Evolutionary conservation across 2,113 vertebrate genomes (phyloP).

Genomic region (Ciconia stormi): DNA sequence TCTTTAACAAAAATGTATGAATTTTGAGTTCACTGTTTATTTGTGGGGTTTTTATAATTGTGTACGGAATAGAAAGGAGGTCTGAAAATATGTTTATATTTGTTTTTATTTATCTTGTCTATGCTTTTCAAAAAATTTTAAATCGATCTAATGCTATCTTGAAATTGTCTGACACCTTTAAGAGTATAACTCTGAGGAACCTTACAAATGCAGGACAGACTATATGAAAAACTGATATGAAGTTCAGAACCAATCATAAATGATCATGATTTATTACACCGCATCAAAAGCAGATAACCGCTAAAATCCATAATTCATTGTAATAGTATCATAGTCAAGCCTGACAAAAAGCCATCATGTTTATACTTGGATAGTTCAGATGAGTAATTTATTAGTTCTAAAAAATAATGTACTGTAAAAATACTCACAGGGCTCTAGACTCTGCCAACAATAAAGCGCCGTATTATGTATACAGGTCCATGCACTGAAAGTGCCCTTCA

Average conservation of each 20-base stretch:
- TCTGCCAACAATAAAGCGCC: conserved; percentile 28
- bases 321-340: conserved; percentile 22
- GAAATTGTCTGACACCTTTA: neutral
- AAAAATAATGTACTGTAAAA: conserved; percentile 59
- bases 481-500: neutral
- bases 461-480: neutral
- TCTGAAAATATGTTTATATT: neutral
- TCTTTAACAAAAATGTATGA: neutral
- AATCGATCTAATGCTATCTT: neutral
- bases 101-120: neutral
- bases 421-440: neutral
- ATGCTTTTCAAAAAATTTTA: neutral
- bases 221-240: neutral
- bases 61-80: neutral
- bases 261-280: neutral
- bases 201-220: neutral
- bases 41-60: neutral
- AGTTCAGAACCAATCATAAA: conserved; percentile 19
- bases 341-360: conserved; percentile 45
- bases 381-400: conserved; percentile 59
- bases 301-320: conserved; percentile 42
- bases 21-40: neutral
- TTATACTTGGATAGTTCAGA: conserved; percentile 26
- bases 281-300: conserved; percentile 18
- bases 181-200: neutral